phyloP scores from a whole-genome alignment of 2,888 invertebrate species.

The Ommatoiulus sabulosus region DNA sequence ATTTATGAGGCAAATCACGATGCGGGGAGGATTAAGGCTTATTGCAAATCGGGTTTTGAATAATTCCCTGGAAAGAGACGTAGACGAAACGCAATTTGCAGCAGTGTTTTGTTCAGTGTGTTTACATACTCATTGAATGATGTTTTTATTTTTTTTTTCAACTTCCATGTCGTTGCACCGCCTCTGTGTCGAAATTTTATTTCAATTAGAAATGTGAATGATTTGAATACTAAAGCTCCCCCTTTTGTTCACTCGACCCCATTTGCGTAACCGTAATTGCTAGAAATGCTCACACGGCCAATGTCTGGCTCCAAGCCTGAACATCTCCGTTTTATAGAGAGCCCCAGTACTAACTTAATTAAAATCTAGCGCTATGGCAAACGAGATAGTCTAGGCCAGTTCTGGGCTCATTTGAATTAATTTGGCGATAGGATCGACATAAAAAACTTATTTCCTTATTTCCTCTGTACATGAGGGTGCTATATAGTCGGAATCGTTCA shows the following conservation, averaged over 20 bases:
- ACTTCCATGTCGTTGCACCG: background rate
- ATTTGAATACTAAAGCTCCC: background rate
- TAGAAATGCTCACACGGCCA: background rate
- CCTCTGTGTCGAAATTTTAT: background rate
- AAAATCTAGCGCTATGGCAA: background rate
- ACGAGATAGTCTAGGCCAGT: background rate
- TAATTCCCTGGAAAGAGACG: background rate
- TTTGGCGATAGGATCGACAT: background rate
- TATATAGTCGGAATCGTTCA: background rate
- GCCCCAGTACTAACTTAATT: background rate
- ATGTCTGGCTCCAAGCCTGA: constrained; percentile 13
- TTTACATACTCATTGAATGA: background rate
- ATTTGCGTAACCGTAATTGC: background rate
- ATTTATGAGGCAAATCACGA: constrained; percentile 8
- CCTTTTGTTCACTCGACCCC: background rate
- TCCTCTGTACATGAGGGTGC: background rate
- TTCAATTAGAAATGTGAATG: constrained; percentile 14
- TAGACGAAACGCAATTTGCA: background rate
- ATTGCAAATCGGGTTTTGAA: background rate
- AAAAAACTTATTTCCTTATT: background rate
- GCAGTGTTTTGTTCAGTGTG: background rate
- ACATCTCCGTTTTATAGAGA: background rate
- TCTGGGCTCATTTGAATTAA: constrained; percentile 18
- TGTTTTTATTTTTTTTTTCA: background rate
- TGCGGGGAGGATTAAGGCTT: constrained; percentile 9